Evolutionary conservation across 2,797 vertebrate genomes (phyloP).

Genomic region (Alosa sapidissima): DNA sequence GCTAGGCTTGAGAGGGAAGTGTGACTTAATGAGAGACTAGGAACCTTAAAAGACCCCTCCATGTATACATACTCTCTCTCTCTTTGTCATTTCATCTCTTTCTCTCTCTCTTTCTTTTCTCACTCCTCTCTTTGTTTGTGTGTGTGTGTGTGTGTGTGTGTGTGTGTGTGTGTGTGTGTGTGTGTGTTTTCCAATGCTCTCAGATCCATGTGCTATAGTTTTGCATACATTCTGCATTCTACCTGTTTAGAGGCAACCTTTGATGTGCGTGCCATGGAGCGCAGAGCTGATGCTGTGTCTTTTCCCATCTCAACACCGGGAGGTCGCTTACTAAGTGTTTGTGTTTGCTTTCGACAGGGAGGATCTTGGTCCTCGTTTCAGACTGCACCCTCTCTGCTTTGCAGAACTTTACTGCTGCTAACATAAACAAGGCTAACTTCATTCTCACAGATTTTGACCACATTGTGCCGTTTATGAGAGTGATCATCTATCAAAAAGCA

Average conservation of each 20-base stretch:
- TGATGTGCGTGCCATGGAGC: neutral
- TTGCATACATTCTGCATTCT: neutral
- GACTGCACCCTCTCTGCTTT: neutral
- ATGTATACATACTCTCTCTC: neutral
- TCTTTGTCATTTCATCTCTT: slow-evolving; percentile 42
- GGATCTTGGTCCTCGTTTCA: neutral
- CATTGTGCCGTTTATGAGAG: neutral
- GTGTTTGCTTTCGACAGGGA: neutral
- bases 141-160: neutral
- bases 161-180: neutral
- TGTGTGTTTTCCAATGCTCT: neutral
- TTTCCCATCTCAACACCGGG: neutral
- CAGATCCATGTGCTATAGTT: neutral
- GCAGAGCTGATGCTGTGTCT: neutral
- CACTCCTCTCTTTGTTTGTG: slow-evolving; percentile 52
- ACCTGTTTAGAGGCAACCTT: neutral
- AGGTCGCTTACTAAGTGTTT: neutral
- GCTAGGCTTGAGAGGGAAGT: slow-evolving; percentile 69
- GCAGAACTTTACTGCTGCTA: neutral
- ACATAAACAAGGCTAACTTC: slow-evolving; percentile 10
- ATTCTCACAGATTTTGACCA: slow-evolving; percentile 6
- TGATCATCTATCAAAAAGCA: neutral
- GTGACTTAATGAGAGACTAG: slow-evolving; percentile 71
- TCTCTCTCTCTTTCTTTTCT: slow-evolving; percentile 11
- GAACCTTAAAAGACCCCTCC: slow-evolving; percentile 67